Conservation (phyloP, 1,140 invertebrate species). For the Trichonephila clavata region DNA sequence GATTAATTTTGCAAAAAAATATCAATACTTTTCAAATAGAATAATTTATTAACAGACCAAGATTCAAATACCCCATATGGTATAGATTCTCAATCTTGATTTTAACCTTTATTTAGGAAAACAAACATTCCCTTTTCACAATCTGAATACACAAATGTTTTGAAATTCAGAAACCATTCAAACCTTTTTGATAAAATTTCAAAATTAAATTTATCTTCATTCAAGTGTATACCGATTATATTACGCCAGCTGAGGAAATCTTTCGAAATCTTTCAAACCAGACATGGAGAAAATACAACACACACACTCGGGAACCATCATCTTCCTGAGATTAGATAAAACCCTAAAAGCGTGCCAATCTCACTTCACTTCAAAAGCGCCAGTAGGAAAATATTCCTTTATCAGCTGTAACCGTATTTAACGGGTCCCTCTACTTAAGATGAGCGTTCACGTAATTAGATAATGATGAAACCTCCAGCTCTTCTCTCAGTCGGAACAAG, state of each 20-base stretch:
- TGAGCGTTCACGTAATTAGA: slow-evolving; percentile 1
- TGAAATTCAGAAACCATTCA: neutral
- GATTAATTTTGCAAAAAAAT: no score
- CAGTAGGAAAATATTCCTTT: neutral
- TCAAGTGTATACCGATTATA: neutral
- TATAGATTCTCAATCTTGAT: no score
- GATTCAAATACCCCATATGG: no score
- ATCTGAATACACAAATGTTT: no score
- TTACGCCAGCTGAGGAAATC: neutral
- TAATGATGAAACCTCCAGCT: neutral
- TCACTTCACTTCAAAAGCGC: neutral
- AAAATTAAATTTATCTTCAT: neutral
- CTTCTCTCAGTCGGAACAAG: neutral
- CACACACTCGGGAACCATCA: neutral
- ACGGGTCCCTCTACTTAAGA: neutral
- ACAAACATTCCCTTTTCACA: no score
- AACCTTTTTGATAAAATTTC: neutral
- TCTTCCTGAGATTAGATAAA: neutral
- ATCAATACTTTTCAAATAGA: no score
- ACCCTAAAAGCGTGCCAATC: slow-evolving; percentile 6
- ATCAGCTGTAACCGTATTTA: neutral
- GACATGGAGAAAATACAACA: neutral
- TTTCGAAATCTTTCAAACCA: neutral
- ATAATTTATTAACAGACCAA: no score
- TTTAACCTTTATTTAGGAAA: no score